Evolutionary conservation across 1,140 invertebrate species (phyloP).

Genomic region (Meteorus sp.): DNA sequence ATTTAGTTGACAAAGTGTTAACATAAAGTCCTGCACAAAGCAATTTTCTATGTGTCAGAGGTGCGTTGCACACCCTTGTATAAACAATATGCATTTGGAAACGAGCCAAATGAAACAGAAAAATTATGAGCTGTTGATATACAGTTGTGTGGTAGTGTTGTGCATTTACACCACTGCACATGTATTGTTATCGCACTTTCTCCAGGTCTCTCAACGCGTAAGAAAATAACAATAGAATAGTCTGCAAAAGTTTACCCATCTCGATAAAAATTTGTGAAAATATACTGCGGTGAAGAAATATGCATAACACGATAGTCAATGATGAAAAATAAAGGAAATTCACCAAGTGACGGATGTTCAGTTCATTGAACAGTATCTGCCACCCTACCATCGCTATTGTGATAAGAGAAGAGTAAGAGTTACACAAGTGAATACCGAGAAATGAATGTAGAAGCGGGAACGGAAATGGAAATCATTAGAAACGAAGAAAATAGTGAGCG

Average conservation of each 20-base stretch:
- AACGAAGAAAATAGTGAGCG: no score
- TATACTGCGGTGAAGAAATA: no score
- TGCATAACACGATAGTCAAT: no score
- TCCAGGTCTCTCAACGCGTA: neutral
- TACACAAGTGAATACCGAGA: slow-evolving; percentile 2
- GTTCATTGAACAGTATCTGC: slow-evolving; percentile 18
- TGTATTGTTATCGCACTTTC: neutral
- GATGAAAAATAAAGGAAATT: no score
- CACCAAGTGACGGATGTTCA: slow-evolving; percentile 16
- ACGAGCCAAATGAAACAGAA: slow-evolving; percentile 17
- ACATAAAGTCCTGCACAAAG: no score
- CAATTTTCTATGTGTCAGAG: no score
- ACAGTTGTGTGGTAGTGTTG: slow-evolving; percentile 7
- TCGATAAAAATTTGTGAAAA: no score
- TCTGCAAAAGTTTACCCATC: no score
- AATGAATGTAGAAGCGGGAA: neutral
- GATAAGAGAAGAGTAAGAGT: slow-evolving; percentile 6
- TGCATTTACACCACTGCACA: neutral
- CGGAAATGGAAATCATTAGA: no score
- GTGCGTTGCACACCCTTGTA: neutral
- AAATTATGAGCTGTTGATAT: slow-evolving; percentile 6
- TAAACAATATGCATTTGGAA: slow-evolving; percentile 12
- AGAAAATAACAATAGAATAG: no score
- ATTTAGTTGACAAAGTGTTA: no score
- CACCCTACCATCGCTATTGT: slow-evolving; percentile 6